Evolutionary conservation across 2,113 vertebrate genomes (phyloP).

Genomic region (Tretioscincus oriximinensis): DNA sequence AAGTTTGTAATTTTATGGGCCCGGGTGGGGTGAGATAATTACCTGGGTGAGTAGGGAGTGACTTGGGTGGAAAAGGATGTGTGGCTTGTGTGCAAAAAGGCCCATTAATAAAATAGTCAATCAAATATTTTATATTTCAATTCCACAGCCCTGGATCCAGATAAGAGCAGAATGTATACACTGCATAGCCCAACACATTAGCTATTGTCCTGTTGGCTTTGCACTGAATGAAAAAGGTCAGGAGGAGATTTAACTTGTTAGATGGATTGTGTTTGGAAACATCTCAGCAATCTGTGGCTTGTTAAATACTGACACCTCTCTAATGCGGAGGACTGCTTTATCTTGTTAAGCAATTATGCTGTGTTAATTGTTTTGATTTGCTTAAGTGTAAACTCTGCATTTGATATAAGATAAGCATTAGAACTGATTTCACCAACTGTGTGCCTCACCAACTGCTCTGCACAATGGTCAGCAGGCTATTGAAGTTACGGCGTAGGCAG

Average conservation of each 20-base stretch:
- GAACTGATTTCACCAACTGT: slow-evolving; percentile 1
- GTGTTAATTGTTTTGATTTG: slow-evolving; percentile 22
- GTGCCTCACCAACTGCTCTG: background rate
- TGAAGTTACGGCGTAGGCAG: background rate
- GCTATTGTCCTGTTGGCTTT: no score
- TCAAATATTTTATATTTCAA: no score
- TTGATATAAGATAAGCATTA: slow-evolving; percentile 20
- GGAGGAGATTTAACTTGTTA: background rate
- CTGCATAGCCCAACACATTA: no score
- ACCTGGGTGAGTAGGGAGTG: no score
- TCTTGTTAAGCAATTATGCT: slow-evolving; percentile 15
- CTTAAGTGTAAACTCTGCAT: slow-evolving; percentile 1
- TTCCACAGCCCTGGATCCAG: no score
- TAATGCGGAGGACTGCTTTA: background rate
- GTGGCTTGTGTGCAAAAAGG: no score
- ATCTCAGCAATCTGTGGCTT: background rate
- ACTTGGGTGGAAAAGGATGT: no score
- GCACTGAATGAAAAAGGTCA: background rate
- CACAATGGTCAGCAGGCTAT: background rate
- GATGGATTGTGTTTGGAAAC: background rate
- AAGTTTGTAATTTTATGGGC: no score
- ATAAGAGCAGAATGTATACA: no score
- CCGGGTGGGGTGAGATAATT: no score
- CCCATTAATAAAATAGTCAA: no score
- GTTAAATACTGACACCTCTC: background rate